phyloP scores from a whole-genome alignment of 2,888 invertebrate species.

The Aphodius sticticus region DNA sequence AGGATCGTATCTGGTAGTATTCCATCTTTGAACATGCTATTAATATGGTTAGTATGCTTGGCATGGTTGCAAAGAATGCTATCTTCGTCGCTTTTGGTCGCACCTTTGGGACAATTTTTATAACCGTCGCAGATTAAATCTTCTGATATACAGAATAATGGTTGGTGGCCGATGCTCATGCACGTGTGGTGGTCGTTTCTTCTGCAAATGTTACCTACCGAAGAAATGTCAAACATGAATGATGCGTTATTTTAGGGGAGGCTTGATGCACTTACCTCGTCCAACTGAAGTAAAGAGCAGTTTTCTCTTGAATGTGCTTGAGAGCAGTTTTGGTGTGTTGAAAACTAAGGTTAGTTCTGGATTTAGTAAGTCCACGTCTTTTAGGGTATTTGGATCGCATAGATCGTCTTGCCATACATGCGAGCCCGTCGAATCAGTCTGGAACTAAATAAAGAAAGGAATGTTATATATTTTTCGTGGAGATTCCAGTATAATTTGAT shows the following conservation, averaged over 20 bases:
- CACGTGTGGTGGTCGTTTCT: constrained; percentile 52
- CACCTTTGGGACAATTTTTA: constrained; percentile 71
- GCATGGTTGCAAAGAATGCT: constrained; percentile 50
- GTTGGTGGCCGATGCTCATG: constrained; percentile 53
- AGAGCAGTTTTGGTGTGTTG: constrained; percentile 47
- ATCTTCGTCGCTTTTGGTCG: constrained; percentile 59
- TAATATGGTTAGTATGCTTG: constrained; percentile 7
- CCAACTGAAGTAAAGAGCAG: constrained; percentile 53
- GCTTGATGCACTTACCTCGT: constrained; percentile 46
- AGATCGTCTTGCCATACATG: constrained; percentile 53
- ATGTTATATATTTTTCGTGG: not conserved
- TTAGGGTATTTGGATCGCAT: constrained; percentile 46
- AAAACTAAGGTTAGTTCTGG: constrained; percentile 50
- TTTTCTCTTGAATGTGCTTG: constrained; percentile 44
- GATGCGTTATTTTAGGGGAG: not conserved
- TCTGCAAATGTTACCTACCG: constrained; percentile 39
- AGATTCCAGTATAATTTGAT: too few species aligned
- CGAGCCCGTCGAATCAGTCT: constrained; percentile 47
- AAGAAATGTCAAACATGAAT: not conserved
- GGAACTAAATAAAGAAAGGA: constrained; percentile 44
- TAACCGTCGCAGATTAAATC: constrained; percentile 73
- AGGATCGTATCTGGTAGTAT: not conserved
- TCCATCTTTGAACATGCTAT: not conserved
- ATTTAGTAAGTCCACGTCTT: constrained; percentile 50
- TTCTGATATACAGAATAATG: constrained; percentile 68